A percentile compares a stretch with the other conserved stretches of the same genome.
These are phyloP conservation scores for Samia ricini DNA, from an alignment of 1,140 invertebrate genomes.

Conservation along the genomic window DNA sequence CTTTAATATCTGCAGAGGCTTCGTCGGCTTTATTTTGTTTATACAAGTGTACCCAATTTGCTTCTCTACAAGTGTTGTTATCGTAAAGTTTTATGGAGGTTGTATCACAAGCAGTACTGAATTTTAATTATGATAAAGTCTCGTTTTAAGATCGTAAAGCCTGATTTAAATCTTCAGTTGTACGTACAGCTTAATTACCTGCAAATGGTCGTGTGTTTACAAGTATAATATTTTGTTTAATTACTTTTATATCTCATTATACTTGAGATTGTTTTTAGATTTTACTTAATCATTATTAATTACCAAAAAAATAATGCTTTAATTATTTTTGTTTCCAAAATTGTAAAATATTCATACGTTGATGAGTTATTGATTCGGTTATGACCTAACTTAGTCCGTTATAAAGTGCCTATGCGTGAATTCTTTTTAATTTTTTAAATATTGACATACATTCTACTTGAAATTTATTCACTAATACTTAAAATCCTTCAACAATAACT, in stretches of 20 bases:
- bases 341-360: too few relatives aligned
- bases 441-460: too few relatives aligned
- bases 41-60: slow-evolving; percentile 1
- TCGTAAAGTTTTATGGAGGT: slow-evolving; percentile 8
- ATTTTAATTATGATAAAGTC: slow-evolving; percentile 15
- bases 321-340: too few relatives aligned
- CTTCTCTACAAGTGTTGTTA: not conserved
- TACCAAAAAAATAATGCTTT: not conserved
- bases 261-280: not conserved
- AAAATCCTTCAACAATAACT: not conserved
- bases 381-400: too few relatives aligned
- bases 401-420: too few relatives aligned
- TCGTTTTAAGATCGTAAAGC: slow-evolving; percentile 7
- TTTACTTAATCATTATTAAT: not conserved
- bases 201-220: not conserved
- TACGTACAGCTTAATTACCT: not conserved
- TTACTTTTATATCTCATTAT: not conserved
- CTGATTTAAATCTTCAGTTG: not conserved
- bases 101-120: slow-evolving; percentile 11
- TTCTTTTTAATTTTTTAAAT: not conserved
- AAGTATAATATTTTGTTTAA: not conserved
- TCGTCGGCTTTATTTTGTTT: slow-evolving; percentile 1
- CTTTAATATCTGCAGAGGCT: not conserved
- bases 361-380: too few relatives aligned
- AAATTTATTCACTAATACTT: not conserved